phyloP scores from a whole-genome alignment of 2,888 invertebrate genomes.

The Ochropacha duplaris region DNA sequence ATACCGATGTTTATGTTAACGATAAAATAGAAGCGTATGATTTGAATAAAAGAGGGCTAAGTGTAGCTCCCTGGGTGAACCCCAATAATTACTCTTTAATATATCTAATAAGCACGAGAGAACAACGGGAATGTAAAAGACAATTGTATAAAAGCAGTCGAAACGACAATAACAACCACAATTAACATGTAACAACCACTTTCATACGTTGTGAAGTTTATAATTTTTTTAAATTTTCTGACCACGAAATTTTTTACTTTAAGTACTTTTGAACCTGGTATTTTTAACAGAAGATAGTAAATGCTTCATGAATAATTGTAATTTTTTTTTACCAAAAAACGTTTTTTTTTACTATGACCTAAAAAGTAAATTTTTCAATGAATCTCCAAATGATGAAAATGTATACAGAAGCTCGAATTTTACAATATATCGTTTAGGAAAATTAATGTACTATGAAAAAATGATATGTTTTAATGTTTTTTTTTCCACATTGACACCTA shows the following conservation, averaged over 20 bases:
- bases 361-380: slow-evolving; percentile 21
- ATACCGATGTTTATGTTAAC: neutral
- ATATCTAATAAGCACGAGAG: slow-evolving; percentile 48
- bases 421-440: neutral
- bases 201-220: too few relatives aligned
- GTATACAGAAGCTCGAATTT: slow-evolving; percentile 42
- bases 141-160: slow-evolving; percentile 58
- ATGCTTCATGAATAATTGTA: neutral
- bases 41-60: slow-evolving; percentile 28
- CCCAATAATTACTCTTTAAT: slow-evolving; percentile 21
- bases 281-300: neutral
- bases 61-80: slow-evolving; percentile 27
- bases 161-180: slow-evolving; percentile 58
- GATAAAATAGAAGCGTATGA: slow-evolving; percentile 1
- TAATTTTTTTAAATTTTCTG: too few relatives aligned
- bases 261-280: neutral
- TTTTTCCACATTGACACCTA: too few relatives aligned
- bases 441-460: slow-evolving; percentile 19
- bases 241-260: neutral
- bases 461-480: slow-evolving; percentile 54
- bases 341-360: neutral
- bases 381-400: slow-evolving; percentile 8
- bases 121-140: slow-evolving; percentile 49
- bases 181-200: slow-evolving; percentile 60
- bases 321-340: neutral